These are phyloP conservation scores for Tridacna gigas DNA, from an alignment of 2,888 invertebrate genomes.

Conservation along the genomic window DNA sequence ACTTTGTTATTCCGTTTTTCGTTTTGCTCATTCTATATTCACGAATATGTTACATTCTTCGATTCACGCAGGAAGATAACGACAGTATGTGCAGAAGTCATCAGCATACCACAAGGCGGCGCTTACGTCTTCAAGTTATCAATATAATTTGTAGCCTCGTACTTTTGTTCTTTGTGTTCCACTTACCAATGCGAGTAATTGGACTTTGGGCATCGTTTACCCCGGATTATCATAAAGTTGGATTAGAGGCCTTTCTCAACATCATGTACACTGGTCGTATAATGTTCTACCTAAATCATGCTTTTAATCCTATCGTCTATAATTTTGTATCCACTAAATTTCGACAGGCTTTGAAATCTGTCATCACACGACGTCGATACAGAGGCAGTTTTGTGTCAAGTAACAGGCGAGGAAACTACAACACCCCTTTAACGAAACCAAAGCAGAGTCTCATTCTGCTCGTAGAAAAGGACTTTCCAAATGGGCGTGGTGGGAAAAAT, in stretches of 20 bases:
- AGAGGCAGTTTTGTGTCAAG: constrained; percentile 37
- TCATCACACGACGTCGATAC: constrained; percentile 21
- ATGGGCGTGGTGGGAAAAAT: background rate
- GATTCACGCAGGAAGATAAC: background rate
- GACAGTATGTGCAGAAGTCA: constrained; percentile 14
- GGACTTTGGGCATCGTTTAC: constrained; percentile 71
- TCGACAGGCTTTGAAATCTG: constrained; percentile 33
- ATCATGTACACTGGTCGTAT: constrained; percentile 67
- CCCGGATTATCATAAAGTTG: constrained; percentile 48
- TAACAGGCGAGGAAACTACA: constrained; percentile 29
- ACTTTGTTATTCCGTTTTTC: constrained; percentile 45
- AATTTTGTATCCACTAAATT: constrained; percentile 66
- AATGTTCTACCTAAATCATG: constrained; percentile 80
- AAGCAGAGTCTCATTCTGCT: constrained; percentile 18
- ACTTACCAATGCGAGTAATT: constrained; percentile 67
- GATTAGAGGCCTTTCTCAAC: constrained; percentile 67
- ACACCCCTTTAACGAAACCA: constrained; percentile 29
- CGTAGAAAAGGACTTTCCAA: constrained; percentile 11
- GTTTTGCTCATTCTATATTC: constrained; percentile 38
- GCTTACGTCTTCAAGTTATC: constrained; percentile 59
- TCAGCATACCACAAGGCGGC: constrained; percentile 8
- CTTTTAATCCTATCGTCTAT: constrained; percentile 73
- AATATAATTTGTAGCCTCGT: constrained; percentile 67
- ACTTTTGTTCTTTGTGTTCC: constrained; percentile 70
- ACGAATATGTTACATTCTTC: constrained; percentile 39